Percentiles rank a stretch among this genome's conserved stretches.
Evolutionary conservation across 2,888 invertebrate species (phyloP).

Genomic region (Syrphus vitripennis): DNA sequence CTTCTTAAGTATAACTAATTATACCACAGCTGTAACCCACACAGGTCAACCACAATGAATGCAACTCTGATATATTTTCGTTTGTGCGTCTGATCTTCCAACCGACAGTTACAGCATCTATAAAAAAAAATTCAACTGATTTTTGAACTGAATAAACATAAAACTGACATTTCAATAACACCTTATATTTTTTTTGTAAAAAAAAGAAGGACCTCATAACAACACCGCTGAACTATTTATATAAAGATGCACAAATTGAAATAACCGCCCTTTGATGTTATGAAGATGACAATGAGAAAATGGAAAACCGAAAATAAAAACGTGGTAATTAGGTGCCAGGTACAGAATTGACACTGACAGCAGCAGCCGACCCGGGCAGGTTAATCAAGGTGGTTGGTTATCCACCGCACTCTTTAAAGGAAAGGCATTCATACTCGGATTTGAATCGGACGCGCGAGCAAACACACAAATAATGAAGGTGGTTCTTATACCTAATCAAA

Average conservation of each 20-base stretch:
- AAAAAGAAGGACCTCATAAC: conserved; percentile 45
- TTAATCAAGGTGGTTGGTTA: conserved; percentile 34
- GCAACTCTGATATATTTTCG: conserved; percentile 22
- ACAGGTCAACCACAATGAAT: conserved; percentile 56
- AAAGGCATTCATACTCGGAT: conserved; percentile 36
- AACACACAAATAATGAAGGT: conserved; percentile 6
- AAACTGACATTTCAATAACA: conserved; percentile 63
- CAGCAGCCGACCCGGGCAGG: conserved; percentile 4
- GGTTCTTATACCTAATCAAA: conserved; percentile 19
- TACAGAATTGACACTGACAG: conserved; percentile 6
- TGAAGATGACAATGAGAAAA: not conserved
- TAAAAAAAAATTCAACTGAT: not conserved
- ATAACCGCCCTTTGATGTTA: conserved; percentile 8
- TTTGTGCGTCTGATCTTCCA: not conserved
- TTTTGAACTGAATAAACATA: conserved; percentile 32
- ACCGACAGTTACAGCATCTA: conserved; percentile 41
- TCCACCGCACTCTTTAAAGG: not conserved
- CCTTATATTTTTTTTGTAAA: conserved; percentile 19
- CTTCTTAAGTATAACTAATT: conserved; percentile 41
- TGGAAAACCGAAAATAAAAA: not conserved
- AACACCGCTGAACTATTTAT: conserved; percentile 31
- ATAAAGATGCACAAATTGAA: not conserved
- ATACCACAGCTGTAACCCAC: conserved; percentile 30
- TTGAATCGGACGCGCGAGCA: conserved; percentile 12
- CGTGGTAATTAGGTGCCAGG: conserved; percentile 54